Percentiles rank a stretch among this genome's conserved stretches.
Conservation (phyloP, 2,113 vertebrate species). For the Nipponia nippon region DNA sequence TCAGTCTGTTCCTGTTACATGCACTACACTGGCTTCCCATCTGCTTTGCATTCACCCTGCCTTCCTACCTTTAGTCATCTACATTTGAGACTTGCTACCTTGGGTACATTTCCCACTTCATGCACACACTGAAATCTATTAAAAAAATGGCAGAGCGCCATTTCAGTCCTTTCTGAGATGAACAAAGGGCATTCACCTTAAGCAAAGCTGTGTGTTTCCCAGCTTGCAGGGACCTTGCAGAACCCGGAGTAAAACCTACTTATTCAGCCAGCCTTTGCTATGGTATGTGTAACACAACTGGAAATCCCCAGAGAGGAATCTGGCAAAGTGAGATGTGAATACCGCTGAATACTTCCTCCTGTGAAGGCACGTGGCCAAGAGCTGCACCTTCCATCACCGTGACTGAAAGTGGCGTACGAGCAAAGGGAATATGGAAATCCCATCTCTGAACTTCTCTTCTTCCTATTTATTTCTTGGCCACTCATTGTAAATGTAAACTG, state of each 20-base stretch:
- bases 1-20: slow-evolving; percentile 49
- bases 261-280: neutral
- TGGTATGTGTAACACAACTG: neutral
- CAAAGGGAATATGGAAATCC: neutral
- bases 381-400: neutral
- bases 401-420: neutral
- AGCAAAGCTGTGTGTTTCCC: neutral
- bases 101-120: neutral
- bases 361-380: neutral
- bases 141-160: neutral
- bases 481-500: neutral
- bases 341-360: neutral
- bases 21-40: slow-evolving; percentile 42
- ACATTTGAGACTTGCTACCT: neutral
- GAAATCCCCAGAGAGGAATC: neutral
- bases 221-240: neutral
- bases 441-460: neutral
- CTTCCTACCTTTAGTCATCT: neutral
- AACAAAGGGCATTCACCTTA: neutral
- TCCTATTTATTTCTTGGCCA: slow-evolving; percentile 2
- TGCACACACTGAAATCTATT: neutral
- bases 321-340: neutral
- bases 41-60: neutral
- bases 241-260: neutral
- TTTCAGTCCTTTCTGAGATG: neutral